phyloP scores from a whole-genome alignment of 2,888 invertebrate species.

The Drosophila paucipuncta region DNA sequence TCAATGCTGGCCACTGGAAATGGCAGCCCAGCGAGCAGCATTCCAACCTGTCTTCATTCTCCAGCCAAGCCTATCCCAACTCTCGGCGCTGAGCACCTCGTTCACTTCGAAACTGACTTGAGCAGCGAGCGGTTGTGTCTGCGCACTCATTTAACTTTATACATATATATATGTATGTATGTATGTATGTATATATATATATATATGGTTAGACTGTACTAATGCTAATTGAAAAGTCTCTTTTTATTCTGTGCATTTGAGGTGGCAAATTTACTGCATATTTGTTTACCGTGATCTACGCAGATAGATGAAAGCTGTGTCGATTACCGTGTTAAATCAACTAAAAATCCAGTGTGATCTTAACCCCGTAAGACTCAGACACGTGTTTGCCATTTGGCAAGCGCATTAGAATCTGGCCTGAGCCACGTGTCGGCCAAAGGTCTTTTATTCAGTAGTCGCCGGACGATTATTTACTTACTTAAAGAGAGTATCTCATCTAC shows the following conservation, averaged over 20 bases:
- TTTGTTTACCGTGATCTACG: slow-evolving; percentile 84
- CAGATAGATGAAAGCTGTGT: slow-evolving; percentile 84
- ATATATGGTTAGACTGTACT: slow-evolving; percentile 57
- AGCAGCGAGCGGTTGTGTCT: slow-evolving; percentile 56
- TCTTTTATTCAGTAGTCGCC: background rate
- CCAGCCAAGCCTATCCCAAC: slow-evolving; percentile 40
- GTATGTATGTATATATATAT: background rate
- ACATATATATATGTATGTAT: background rate
- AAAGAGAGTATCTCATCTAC: background rate
- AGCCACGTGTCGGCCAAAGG: slow-evolving; percentile 59
- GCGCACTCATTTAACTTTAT: background rate
- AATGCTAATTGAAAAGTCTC: background rate
- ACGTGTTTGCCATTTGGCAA: slow-evolving; percentile 58
- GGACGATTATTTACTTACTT: background rate
- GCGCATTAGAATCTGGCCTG: slow-evolving; percentile 2
- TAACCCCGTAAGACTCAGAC: slow-evolving; percentile 85
- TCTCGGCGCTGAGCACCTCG: slow-evolving; percentile 18
- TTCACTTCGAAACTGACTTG: slow-evolving; percentile 62
- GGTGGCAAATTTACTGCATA: slow-evolving; percentile 81
- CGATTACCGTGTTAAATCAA: slow-evolving; percentile 85
- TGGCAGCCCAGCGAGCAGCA: slow-evolving; percentile 17
- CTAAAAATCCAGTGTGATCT: slow-evolving; percentile 80
- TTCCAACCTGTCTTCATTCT: slow-evolving; percentile 41
- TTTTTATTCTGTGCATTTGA: slow-evolving; percentile 84
- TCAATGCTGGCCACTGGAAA: slow-evolving; percentile 46